Evolutionary conservation across 1,140 invertebrate species (phyloP), one percentile per base, ranked within the genome.

Genomic region (Asobara japonica): DNA sequence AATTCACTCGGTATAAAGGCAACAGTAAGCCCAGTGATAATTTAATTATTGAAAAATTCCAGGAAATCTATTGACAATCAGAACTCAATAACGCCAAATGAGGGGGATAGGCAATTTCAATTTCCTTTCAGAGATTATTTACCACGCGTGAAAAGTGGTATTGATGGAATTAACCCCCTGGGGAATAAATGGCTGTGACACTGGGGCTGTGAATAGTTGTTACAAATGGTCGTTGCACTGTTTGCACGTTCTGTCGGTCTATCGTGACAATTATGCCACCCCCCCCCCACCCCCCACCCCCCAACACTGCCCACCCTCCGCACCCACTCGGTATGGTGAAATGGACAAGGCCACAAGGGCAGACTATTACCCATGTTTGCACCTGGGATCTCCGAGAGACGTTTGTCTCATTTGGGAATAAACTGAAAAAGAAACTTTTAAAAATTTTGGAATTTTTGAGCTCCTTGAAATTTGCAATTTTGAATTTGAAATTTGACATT

Each of bases 101-200:
- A 48, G 29, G 22, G 38, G 22, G n/a, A 4, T 8, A 67, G 25
- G 51, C 6, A 45, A 67, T 45, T 66, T 66, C 48, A 29, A 66
- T 66, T 48, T 36, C 65, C 65, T 36, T 36, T 65, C 64, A 36
- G 33, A 38, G 65, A 48, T 71, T 22, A 45, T 66, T 66, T 41
- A 22, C 36, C 13, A 56, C 22, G 41, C 33, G 65, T 48, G 65
- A 66, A 22, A 66, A 41, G 65, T 38, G 36, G 29, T 45, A 69
- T 69, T 51, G 45, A 51, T 60, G 66, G 31, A 33, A 69, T 62
- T 36, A 27, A 25, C 30, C 36, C 41, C 51, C 22, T n/a, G n/a
- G 51, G 22, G 25, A 25, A 56, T 56, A 56, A 56, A 56, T 25
- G 51, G 25, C 51, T 20, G 45, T 38, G 51, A 22, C 11, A 27